Conservation (phyloP, 2,113 vertebrate species). For the Arvicanthis niloticus region DNA sequence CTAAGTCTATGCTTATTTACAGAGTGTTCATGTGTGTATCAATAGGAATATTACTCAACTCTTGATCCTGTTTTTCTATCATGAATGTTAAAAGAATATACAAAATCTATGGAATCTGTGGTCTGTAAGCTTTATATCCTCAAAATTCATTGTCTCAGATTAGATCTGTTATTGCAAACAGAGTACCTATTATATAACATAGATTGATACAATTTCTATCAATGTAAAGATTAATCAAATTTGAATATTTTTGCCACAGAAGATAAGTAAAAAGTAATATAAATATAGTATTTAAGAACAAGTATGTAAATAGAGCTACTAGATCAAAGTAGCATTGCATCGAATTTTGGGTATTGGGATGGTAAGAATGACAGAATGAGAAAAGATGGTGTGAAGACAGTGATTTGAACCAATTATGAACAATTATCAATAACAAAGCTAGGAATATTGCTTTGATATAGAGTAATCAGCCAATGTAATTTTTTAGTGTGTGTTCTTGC, state of each 20-base stretch:
- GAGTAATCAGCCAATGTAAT: not conserved
- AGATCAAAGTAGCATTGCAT: not conserved
- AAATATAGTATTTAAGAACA: not conserved
- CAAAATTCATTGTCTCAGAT: not conserved
- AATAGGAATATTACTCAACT: not conserved
- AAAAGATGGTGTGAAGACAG: not conserved
- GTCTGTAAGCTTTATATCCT: not conserved
- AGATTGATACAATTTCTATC: not conserved
- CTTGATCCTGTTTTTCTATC: not conserved
- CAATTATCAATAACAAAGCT: not conserved
- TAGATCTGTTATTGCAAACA: not conserved
- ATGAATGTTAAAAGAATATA: too few species aligned
- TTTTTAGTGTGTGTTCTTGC: not conserved
- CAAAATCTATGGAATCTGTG: not conserved
- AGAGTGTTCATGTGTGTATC: accelerated
- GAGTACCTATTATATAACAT: not conserved
- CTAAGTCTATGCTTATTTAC: not conserved
- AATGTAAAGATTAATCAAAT: not conserved
- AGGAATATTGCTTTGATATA: not conserved
- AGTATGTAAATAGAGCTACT: not conserved
- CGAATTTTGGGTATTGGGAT: accelerated
- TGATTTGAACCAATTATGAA: not conserved
- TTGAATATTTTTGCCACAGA: not conserved
- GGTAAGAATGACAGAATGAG: not conserved
- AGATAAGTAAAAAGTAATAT: not conserved